These are phyloP conservation scores for Sinocyclocheilus grahami DNA, from an alignment of 2,113 vertebrate genomes.

Conservation along the genomic window DNA sequence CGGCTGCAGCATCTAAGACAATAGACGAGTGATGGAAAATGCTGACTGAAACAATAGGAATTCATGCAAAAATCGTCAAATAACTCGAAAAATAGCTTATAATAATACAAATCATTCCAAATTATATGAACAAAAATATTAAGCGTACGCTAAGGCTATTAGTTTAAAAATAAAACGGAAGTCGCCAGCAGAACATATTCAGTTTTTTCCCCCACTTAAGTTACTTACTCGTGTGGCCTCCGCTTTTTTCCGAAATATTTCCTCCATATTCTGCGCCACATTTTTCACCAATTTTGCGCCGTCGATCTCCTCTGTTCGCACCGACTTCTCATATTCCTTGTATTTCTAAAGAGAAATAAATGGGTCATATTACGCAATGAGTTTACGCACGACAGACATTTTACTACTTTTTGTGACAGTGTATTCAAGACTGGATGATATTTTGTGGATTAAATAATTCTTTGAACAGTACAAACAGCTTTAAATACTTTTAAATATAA, in stretches of 20 bases:
- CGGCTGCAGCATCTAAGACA: slow-evolving; percentile 1
- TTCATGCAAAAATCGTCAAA: neutral
- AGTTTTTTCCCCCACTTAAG: too few species aligned
- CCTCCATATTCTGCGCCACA: slow-evolving; percentile 94
- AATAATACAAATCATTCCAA: neutral
- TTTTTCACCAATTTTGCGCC: slow-evolving; percentile 94
- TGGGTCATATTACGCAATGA: neutral
- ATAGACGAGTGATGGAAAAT: neutral
- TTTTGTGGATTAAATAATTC: neutral
- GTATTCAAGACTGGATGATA: neutral
- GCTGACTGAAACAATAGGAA: neutral
- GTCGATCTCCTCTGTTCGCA: slow-evolving; percentile 93
- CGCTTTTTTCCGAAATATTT: slow-evolving; percentile 94
- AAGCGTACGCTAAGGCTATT: neutral
- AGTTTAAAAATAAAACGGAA: neutral
- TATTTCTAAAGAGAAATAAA: slow-evolving; percentile 83
- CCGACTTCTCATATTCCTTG: slow-evolving; percentile 93
- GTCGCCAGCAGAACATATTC: neutral
- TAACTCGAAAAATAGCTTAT: neutral
- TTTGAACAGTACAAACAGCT: neutral
- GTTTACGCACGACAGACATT: neutral
- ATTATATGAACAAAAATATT: neutral
- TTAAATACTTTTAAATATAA: neutral
- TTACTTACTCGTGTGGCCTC: slow-evolving; percentile 87
- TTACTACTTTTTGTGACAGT: neutral